A percentile compares a stretch with the other conserved stretches of the same genome.
phyloP scores from a whole-genome alignment of 2,797 vertebrate genomes.

The Pseudomugil gertrudae region DNA sequence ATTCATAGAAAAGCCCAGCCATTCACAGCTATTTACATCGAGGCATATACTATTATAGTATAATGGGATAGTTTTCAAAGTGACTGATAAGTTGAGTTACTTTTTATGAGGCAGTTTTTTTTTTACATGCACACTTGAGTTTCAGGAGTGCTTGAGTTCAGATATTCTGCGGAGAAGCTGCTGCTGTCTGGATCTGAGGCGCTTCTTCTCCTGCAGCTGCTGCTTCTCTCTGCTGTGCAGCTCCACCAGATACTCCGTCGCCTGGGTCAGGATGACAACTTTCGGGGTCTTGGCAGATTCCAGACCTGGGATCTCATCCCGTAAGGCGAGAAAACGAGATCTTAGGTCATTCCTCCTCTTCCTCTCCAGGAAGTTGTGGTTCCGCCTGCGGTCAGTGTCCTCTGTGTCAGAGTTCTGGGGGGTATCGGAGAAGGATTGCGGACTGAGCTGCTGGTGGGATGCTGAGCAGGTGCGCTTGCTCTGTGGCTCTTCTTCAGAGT shows the following conservation, averaged over 20 bases:
- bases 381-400: conserved; percentile 91
- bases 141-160: conserved; percentile 86
- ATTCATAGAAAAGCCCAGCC: conserved; percentile 45
- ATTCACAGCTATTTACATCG: conserved; percentile 59
- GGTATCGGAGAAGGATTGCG: conserved; percentile 71
- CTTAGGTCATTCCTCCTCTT: conserved; percentile 94
- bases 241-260: conserved; percentile 88
- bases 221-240: conserved; percentile 85
- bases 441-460: conserved; percentile 38
- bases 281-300: conserved; percentile 92
- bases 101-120: conserved; percentile 45
- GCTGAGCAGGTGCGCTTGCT: conserved; percentile 65
- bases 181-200: conserved; percentile 83
- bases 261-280: conserved; percentile 94
- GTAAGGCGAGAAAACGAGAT: conserved; percentile 89
- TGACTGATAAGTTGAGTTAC: conserved; percentile 39
- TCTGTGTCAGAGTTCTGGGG: conserved; percentile 82
- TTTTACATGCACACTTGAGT: conserved; percentile 9
- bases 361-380: conserved; percentile 95
- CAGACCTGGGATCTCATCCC: conserved; percentile 90
- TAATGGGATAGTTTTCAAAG: conserved; percentile 41
- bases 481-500: conserved; percentile 63
- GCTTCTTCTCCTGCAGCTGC: conserved; percentile 88
- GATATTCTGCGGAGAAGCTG: conserved; percentile 88
- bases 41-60: conserved; percentile 57